Evolutionary conservation across 2,113 vertebrate species (phyloP).

Genomic region (human (Homo sapiens)): GRCh38 chr12:49732501-49733000

Average conservation of each 20-base stretch:
- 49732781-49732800: too few species aligned
- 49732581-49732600: background rate
- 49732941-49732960: too few species aligned
- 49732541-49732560: background rate
- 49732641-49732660: background rate
- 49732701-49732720: background rate
- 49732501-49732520: background rate
- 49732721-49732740: background rate
- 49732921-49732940: too few species aligned
- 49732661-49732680: background rate
- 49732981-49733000: too few species aligned
- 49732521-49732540: background rate
- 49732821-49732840: too few species aligned
- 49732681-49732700: background rate
- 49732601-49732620: background rate
- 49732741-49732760: background rate
- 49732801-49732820: too few species aligned
- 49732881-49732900: too few species aligned
- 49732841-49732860: too few species aligned
- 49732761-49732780: too few species aligned
- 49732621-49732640: background rate
- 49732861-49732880: too few species aligned
- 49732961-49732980: too few species aligned
- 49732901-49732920: too few species aligned
- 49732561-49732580: background rate